Conservation (phyloP, 2,797 vertebrate species). For the Anguilla obscura region DNA sequence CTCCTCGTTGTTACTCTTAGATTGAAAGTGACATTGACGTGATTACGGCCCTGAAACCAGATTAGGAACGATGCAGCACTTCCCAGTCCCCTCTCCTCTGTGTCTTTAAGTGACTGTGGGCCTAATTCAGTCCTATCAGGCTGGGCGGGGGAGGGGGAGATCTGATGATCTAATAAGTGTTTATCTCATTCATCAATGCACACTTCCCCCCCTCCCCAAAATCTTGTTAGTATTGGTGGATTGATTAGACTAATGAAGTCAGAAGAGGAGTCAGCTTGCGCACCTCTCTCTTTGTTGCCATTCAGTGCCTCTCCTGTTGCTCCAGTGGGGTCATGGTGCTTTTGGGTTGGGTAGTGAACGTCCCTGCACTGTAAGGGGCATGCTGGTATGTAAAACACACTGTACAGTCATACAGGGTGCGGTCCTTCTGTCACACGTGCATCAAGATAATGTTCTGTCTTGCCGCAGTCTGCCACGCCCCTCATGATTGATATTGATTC, state of each 20-base stretch:
- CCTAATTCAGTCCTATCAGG: conserved; percentile 27
- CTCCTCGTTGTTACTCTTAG: conserved; percentile 77
- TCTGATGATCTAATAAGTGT: conserved; percentile 76
- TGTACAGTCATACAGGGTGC: not conserved
- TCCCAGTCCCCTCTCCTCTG: conserved; percentile 51
- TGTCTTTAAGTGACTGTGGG: conserved; percentile 45
- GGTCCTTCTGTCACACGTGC: not conserved
- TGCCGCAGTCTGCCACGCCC: conserved; percentile 50
- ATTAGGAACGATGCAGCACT: conserved; percentile 76
- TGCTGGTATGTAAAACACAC: not conserved
- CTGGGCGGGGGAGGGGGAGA: conserved; percentile 47
- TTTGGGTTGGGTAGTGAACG: not conserved
- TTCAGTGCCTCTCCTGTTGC: conserved; percentile 21
- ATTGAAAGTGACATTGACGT: conserved; percentile 86
- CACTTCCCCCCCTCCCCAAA: conserved; percentile 71
- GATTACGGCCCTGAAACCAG: conserved; percentile 80
- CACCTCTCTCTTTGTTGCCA: conserved; percentile 36
- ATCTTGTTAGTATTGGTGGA: conserved; percentile 76
- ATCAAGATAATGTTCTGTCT: conserved; percentile 30
- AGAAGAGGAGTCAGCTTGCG: conserved; percentile 69
- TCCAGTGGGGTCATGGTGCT: not conserved
- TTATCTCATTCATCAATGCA: conserved; percentile 75
- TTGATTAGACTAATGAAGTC: conserved; percentile 81
- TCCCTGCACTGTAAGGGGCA: too few species aligned
- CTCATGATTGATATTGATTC: conserved; percentile 67